A percentile compares a stretch with the other conserved stretches of the same genome.
Evolutionary conservation across 2,888 invertebrate genomes (phyloP).

Genomic region (Hemistola chrysoprasaria): DNA sequence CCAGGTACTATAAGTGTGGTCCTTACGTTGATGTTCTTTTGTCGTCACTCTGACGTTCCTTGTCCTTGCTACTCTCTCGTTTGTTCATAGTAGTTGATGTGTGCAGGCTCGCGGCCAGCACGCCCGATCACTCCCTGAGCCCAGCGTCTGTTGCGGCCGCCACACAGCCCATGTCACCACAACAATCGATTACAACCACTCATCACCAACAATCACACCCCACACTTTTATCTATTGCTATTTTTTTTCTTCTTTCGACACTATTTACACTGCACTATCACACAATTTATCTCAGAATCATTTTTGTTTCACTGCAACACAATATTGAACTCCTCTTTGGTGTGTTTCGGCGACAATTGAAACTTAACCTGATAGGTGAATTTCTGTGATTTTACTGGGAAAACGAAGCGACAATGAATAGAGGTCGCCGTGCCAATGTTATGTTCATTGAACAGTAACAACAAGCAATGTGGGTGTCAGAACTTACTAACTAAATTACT

Average conservation of each 20-base stretch:
- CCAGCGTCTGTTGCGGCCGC: slow-evolving; percentile 65
- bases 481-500: slow-evolving; percentile 51
- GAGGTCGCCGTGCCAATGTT: slow-evolving; percentile 77
- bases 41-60: slow-evolving; percentile 80
- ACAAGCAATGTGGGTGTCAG: slow-evolving; percentile 69
- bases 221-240: slow-evolving; percentile 58
- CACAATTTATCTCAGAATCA: slow-evolving; percentile 79
- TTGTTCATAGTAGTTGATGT: slow-evolving; percentile 78
- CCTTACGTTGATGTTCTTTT: slow-evolving; percentile 79
- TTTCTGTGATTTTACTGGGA: slow-evolving; percentile 49
- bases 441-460: slow-evolving; percentile 80
- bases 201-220: slow-evolving; percentile 63
- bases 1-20: slow-evolving; percentile 7
- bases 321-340: slow-evolving; percentile 36
- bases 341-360: slow-evolving; percentile 68
- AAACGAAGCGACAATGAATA: slow-evolving; percentile 58
- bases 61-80: slow-evolving; percentile 76
- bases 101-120: slow-evolving; percentile 75
- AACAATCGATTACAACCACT: slow-evolving; percentile 51
- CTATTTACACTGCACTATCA: slow-evolving; percentile 67
- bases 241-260: slow-evolving; percentile 59
- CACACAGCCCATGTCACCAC: slow-evolving; percentile 77
- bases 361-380: slow-evolving; percentile 31
- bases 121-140: slow-evolving; percentile 73
- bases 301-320: slow-evolving; percentile 73